Percentiles rank a stretch among this genome's conserved stretches.
Conservation (phyloP, 2,113 vertebrate species). For the Corythaixoides concolor region DNA sequence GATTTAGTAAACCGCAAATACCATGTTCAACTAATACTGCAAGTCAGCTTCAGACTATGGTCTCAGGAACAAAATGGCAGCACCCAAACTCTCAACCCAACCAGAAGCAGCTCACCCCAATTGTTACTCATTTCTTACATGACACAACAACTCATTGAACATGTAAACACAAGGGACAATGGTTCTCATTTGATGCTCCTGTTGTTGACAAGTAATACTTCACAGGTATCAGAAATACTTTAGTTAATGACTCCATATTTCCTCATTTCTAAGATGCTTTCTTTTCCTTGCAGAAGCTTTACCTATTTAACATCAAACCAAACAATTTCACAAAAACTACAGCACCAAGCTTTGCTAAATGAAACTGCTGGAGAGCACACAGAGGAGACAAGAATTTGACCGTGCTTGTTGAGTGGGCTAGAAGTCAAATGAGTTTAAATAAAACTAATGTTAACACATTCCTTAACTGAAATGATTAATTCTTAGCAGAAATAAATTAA, state of each 20-base stretch:
- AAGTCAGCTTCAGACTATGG: background rate
- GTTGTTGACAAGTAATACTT: constrained; percentile 34
- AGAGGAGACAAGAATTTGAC: background rate
- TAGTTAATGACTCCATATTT: background rate
- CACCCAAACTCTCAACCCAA: background rate
- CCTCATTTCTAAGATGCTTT: background rate
- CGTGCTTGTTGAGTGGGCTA: background rate
- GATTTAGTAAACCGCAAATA: background rate
- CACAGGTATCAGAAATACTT: constrained; percentile 47
- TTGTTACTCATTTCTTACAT: background rate
- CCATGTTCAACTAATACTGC: constrained; percentile 23
- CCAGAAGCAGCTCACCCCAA: background rate
- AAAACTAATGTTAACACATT: constrained; percentile 45
- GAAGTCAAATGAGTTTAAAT: constrained; percentile 13
- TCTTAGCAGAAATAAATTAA: background rate
- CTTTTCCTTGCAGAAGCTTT: background rate
- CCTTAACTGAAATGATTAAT: constrained; percentile 55
- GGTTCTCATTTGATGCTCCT: background rate
- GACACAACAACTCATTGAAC: background rate
- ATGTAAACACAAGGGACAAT: constrained; percentile 57
- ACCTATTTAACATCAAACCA: constrained; percentile 1
- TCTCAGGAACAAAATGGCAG: background rate
- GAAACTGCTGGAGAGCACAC: constrained; percentile 12
- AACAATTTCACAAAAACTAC: constrained; percentile 17
- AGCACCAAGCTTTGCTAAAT: constrained; percentile 34